Percentiles rank a stretch among this genome's conserved stretches.
Conservation (phyloP, 2,888 invertebrate species). For the Schizaphis graminum region DNA sequence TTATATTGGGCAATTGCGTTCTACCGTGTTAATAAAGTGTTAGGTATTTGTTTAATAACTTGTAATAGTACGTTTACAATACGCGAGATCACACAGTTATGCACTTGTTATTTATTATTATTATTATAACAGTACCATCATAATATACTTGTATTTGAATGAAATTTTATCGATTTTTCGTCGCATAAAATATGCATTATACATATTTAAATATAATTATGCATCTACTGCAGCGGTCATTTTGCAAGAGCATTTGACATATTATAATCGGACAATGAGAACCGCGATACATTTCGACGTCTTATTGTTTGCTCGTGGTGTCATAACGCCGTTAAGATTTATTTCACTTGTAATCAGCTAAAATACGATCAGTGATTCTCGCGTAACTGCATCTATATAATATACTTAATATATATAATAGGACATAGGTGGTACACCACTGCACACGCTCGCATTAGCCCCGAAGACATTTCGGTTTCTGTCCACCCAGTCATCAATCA, state of each 20-base stretch:
- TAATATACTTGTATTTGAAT: neutral
- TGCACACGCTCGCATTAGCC: conserved; percentile 28
- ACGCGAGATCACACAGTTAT: neutral
- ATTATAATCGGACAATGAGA: neutral
- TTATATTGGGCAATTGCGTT: too few relatives aligned
- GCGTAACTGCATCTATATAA: conserved; percentile 4
- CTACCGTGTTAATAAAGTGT: neutral
- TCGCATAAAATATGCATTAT: neutral
- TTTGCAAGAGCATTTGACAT: neutral
- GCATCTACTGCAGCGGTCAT: neutral
- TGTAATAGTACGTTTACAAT: neutral
- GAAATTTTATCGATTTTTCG: neutral
- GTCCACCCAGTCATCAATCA: conserved; percentile 65
- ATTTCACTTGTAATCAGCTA: conserved; percentile 18
- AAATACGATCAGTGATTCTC: neutral
- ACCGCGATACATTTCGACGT: neutral
- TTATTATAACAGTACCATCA: neutral
- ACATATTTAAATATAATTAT: neutral
- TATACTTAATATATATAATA: neutral
- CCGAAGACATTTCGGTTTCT: conserved; percentile 51
- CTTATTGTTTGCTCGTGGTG: conserved; percentile 8
- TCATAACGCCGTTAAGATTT: conserved; percentile 19
- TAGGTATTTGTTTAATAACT: neutral
- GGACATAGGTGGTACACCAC: conserved; percentile 13
- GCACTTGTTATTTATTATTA: neutral